These are phyloP conservation scores for Cavia porcellus DNA, from an alignment of 2,113 vertebrate species.

Conservation along the genomic window DNA sequence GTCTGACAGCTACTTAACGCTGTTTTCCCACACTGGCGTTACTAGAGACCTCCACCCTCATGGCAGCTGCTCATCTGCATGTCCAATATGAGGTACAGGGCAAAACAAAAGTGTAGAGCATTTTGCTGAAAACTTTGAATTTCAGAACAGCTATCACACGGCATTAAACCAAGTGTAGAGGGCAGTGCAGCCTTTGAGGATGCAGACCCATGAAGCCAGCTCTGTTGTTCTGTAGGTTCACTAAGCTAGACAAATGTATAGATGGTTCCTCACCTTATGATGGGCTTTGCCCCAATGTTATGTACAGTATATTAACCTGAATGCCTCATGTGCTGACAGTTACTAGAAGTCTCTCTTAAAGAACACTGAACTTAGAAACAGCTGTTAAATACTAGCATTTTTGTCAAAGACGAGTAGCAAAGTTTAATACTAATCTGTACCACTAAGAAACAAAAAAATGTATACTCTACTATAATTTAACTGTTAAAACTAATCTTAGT, in stretches of 20 bases:
- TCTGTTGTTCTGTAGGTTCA: neutral
- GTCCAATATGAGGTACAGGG: neutral
- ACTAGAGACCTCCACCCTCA: neutral
- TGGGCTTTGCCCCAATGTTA: neutral
- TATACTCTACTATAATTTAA: neutral
- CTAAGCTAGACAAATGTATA: neutral
- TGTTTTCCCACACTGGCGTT: neutral
- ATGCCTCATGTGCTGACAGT: neutral
- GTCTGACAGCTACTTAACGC: neutral
- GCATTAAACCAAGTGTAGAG: neutral
- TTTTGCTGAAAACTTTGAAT: neutral
- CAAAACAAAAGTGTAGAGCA: neutral
- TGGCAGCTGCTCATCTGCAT: neutral
- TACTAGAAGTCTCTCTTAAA: neutral
- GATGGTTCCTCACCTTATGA: neutral
- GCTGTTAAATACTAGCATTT: slow-evolving; percentile 28
- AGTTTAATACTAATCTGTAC: slow-evolving; percentile 42
- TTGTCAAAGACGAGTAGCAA: neutral
- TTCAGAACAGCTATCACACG: neutral
- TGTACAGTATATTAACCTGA: neutral
- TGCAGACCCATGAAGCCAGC: fast-evolving
- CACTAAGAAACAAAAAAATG: neutral
- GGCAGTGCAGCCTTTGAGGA: neutral
- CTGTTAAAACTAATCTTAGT: slow-evolving; percentile 1
- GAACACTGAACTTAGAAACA: slow-evolving; percentile 51